Conservation (phyloP, 2,797 vertebrate species). For the Emydoidea blandingii region DNA sequence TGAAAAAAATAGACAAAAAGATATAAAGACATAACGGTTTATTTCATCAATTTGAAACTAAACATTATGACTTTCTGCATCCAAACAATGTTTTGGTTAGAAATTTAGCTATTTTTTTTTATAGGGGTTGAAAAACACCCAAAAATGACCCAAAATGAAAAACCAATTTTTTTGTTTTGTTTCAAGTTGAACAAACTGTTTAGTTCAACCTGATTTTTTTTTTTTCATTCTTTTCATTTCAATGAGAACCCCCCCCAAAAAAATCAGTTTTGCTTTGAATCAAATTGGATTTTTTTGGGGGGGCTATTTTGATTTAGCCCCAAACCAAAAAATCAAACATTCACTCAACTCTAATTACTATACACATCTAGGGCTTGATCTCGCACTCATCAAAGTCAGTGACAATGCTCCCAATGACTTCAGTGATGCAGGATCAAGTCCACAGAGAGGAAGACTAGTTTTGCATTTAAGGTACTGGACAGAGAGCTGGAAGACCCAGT, state of each 20-base stretch:
- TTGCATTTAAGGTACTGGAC: background rate
- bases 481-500: background rate
- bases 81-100: background rate
- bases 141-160: background rate
- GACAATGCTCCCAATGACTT: background rate
- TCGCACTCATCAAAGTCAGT: background rate
- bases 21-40: background rate
- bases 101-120: too few relatives aligned
- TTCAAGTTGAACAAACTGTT: too few relatives aligned
- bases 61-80: background rate
- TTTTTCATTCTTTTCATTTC: too few relatives aligned
- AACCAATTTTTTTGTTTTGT: background rate
- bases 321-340: too few relatives aligned
- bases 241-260: too few relatives aligned
- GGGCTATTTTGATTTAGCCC: too few relatives aligned
- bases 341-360: background rate
- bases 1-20: background rate
- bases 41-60: background rate
- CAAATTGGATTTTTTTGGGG: too few relatives aligned
- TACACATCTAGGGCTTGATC: slow-evolving; percentile 10
- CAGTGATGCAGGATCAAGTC: background rate
- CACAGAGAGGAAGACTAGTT: background rate
- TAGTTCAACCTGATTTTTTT: background rate
- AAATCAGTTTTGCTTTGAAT: too few relatives aligned
- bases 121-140: too few relatives aligned